Conservation (phyloP, 2,888 invertebrate genomes). For the Escarpia spicata region DNA sequence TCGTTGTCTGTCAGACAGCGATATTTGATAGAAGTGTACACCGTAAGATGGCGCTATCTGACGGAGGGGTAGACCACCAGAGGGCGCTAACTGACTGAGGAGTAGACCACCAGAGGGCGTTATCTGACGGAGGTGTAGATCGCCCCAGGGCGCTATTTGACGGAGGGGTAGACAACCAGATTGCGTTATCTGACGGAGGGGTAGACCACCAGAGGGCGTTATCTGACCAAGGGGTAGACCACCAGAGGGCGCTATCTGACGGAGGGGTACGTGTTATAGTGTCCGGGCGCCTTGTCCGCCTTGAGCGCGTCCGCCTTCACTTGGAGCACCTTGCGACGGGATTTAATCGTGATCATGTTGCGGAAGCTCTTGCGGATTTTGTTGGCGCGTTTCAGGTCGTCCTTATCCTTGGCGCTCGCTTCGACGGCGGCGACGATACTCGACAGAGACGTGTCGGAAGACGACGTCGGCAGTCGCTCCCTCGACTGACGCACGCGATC, state of each 20-base stretch:
- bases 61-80: too few species aligned
- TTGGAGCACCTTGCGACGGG: constrained; percentile 24
- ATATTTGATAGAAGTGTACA: too few species aligned
- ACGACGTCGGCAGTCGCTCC: constrained; percentile 28
- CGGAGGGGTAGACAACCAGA: background rate
- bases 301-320: background rate
- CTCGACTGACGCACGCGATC: constrained; percentile 22
- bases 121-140: too few species aligned
- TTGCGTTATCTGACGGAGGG: background rate
- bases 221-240: too few species aligned
- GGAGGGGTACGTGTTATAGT: background rate
- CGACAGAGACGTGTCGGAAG: constrained; percentile 37
- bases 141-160: background rate
- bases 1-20: background rate
- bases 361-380: constrained; percentile 44
- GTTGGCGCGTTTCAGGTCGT: constrained; percentile 38
- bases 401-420: constrained; percentile 30
- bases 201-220: background rate
- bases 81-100: background rate
- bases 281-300: background rate
- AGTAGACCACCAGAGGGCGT: background rate
- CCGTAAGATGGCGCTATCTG: background rate
- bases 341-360: constrained; percentile 38
- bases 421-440: constrained; percentile 23
- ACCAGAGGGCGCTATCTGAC: background rate